Base-by-base conservation (phyloP, 1,140 invertebrate species). In the Hormaphis cornu region DNA sequence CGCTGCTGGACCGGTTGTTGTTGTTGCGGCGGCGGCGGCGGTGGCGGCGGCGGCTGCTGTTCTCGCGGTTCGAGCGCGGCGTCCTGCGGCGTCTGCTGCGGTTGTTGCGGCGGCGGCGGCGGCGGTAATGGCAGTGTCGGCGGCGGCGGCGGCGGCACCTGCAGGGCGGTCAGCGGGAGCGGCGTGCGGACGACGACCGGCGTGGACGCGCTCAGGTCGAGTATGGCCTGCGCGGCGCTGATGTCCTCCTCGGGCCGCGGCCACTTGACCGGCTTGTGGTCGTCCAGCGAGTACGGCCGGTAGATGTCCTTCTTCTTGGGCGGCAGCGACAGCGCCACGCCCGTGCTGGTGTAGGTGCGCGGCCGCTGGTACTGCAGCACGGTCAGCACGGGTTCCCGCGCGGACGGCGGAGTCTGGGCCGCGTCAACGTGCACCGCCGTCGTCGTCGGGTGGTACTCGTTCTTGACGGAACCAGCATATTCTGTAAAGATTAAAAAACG, bases 261-360 rank as follows among this genome's bases (percentile, higher is more conserved):
- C 37, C 2, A 16, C 69, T n/a, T 12, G 26, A 18, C 20, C 40
- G 26, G 7, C 30, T 20, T 20, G 53, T 46, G 26, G 30, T 28
- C 35, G 44, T 18, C 28, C 28, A 22, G 56, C 14, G 46, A 28
- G 9, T 26, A 69, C 69, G 20, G 35, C 24, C 28, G 81, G 77
- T 91, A 91, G 71, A 91, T 91, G 76, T 91, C 89, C 78, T 91
- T 91, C 78, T 91, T 91, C 76, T 91, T 91, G 0, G 89, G 22
- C 20, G 12, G 73, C 75, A 33, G 75, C 79, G 70, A 78, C 78
- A 52, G 81, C 70, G 78, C 78, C 54, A 81, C 94, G 82, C 0
- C 94, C 93, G 74, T 97, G 73, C 89, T 93, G 3, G 96, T 89
- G 78, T 95, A 95, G 78, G 97, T 74, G 24, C 59, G 72, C 3